A percentile compares a stretch with the other conserved stretches of the same genome.
phyloP scores from a whole-genome alignment of 2,888 invertebrate species.

The Gerris lacustris region DNA sequence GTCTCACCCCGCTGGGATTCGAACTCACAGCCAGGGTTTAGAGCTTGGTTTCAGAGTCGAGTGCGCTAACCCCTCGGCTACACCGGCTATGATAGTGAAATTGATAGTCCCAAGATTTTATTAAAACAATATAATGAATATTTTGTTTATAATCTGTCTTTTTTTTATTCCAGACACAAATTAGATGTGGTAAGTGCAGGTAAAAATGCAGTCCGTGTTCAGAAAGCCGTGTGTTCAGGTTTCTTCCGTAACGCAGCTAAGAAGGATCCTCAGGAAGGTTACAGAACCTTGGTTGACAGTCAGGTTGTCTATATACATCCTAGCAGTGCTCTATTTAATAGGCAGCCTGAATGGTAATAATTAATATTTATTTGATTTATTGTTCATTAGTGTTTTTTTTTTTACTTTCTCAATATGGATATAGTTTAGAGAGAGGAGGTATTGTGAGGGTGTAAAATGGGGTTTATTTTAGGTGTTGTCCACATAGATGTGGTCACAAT shows the following conservation, averaged over 20 bases:
- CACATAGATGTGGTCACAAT: too few relatives aligned
- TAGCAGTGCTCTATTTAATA: constrained; percentile 90
- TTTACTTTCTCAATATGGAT: too few relatives aligned
- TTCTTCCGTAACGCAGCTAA: constrained; percentile 98
- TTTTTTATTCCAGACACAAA: constrained; percentile 55
- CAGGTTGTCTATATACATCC: constrained; percentile 99
- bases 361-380: constrained; percentile 9
- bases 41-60: too few relatives aligned
- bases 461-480: too few relatives aligned
- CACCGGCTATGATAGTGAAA: too few relatives aligned
- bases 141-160: constrained; percentile 12
- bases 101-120: too few relatives aligned
- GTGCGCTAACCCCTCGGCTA: too few relatives aligned
- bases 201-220: constrained; percentile 86
- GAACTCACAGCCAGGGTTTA: too few relatives aligned
- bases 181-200: constrained; percentile 93
- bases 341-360: constrained; percentile 91
- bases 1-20: too few relatives aligned
- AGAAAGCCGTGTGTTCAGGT: constrained; percentile 96
- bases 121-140: too few relatives aligned
- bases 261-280: constrained; percentile 97
- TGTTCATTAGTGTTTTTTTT: constrained; percentile 11
- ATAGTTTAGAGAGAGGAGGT: too few relatives aligned
- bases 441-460: too few relatives aligned
- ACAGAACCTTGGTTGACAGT: constrained; percentile 91